Base-by-base conservation (phyloP, 2,113 vertebrate species). In the Pachyramphus minor region DNA sequence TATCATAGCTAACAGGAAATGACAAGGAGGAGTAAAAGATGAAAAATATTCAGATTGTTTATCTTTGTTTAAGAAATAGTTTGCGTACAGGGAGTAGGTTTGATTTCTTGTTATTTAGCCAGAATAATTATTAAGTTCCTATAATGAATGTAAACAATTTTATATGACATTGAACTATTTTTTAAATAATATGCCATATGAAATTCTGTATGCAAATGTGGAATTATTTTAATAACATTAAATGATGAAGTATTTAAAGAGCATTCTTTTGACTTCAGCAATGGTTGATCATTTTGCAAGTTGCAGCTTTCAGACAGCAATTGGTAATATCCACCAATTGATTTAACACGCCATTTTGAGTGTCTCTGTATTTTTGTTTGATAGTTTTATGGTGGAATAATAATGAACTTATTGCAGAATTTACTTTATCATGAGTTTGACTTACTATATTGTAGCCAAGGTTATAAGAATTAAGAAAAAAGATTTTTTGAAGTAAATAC, bases 181-280 rank as follows among this genome's bases (percentile, higher is more conserved):
- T 97, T 87, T 97, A 97, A 97, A 93, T 96, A 96, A 78, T 86
- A 86, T 22, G 31, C 63, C 47, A 20, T 74, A 18, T 91, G 73
- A 90, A 49, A 72, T 89, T 95, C 90, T 97, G n/a, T 97, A 85
- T 95, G 60, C 91, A 94, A 95, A 96, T 75, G 72, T 63, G n/a
- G 87, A 89, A 95, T 93, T 95, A 96, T 93, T 94, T 97, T 97
- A 96, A 93, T 97, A 96, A 90, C 67, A 89, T 87, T 82, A 94
- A 97, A 96, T 90, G 73, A 85, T 81, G 10, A 88, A 53, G 15
- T 95, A 75, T 94, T 88, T 95, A 83, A 96, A 91, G 60, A 86
- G 22, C 21, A 30, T 83, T 87, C 53, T 92, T 8, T 86, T 87
- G 68, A 77, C 21, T 89, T 87, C 59, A 82, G n/a, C 30, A 35